These are phyloP conservation scores for Palaemon carinicauda DNA, from an alignment of 1,140 invertebrate genomes.

Conservation along the genomic window DNA sequence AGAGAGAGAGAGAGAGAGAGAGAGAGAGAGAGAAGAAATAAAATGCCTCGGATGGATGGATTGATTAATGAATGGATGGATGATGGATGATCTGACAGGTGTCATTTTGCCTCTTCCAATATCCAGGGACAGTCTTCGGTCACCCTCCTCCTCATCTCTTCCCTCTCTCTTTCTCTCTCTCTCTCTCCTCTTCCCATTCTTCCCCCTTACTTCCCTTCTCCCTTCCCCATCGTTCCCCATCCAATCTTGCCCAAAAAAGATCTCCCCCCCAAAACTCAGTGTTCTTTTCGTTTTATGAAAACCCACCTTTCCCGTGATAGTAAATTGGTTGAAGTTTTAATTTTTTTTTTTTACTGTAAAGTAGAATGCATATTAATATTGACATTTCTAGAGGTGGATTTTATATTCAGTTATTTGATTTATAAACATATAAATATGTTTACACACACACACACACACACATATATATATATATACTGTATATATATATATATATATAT, in stretches of 20 bases:
- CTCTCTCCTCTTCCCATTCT: not conserved
- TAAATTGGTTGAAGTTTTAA: too few species aligned
- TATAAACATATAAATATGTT: too few species aligned
- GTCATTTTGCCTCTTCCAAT: slow-evolving; percentile 36
- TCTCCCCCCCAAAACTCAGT: not conserved
- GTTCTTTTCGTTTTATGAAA: too few species aligned
- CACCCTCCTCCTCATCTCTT: not conserved
- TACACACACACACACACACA: too few species aligned
- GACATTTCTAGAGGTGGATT: too few species aligned
- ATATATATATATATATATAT: too few species aligned
- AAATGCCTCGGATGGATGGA: slow-evolving; percentile 33
- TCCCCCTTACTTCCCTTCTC: not conserved
- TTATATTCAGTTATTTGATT: too few species aligned
- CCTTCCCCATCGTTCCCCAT: not conserved
- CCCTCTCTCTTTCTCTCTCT: not conserved
- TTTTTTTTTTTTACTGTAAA: too few species aligned
- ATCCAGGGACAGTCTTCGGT: slow-evolving; percentile 38
- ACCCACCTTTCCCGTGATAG: too few species aligned
- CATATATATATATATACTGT: too few species aligned
- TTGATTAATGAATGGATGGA: slow-evolving; percentile 52
- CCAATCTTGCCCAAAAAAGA: not conserved
- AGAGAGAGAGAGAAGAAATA: not conserved
- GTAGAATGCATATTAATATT: too few species aligned
- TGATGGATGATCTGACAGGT: slow-evolving; percentile 53
- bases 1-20: not conserved